A percentile compares a stretch with the other conserved stretches of the same genome.
Conservation (phyloP, 2,888 invertebrate genomes). For the Conomelus anceps region DNA sequence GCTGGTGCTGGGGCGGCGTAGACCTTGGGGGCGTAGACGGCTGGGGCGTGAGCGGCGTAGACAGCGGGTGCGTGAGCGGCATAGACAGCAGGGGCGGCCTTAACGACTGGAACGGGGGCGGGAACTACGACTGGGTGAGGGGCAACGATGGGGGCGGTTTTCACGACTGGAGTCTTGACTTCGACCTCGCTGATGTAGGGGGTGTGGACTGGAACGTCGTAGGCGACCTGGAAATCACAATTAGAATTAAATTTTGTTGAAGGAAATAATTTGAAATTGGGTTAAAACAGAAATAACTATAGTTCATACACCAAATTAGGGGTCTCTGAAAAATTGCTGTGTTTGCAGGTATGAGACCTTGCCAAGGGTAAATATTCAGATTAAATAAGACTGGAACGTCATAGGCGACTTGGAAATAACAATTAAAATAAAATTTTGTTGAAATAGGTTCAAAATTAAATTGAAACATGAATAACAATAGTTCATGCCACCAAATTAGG, state of each 20-base stretch:
- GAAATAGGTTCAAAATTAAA: too few species aligned
- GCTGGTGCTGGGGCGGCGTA: conserved; percentile 32
- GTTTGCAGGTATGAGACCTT: too few species aligned
- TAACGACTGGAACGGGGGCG: conserved; percentile 5
- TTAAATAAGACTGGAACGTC: too few species aligned
- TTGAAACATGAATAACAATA: too few species aligned
- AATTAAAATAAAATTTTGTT: too few species aligned
- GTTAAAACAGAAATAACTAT: too few species aligned
- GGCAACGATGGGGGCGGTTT: conserved; percentile 35
- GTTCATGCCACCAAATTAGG: too few species aligned
- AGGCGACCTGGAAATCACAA: conserved; percentile 25
- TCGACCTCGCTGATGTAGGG: conserved; percentile 37
- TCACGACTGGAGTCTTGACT: conserved; percentile 34
- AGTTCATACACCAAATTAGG: too few species aligned
- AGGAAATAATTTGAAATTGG: too few species aligned
- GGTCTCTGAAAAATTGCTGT: too few species aligned
- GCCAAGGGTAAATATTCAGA: too few species aligned
- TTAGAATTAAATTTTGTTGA: not conserved
- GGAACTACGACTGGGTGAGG: conserved; percentile 33
- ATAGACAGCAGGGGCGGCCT: conserved; percentile 15
- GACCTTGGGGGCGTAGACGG: conserved; percentile 17
- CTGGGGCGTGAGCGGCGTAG: not conserved
- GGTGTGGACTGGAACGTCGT: conserved; percentile 35
- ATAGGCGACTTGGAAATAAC: too few species aligned
- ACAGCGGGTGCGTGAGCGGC: conserved; percentile 11